These are phyloP conservation scores for Pammene aurita DNA, from an alignment of 2,888 invertebrate genomes.

Conservation along the genomic window DNA sequence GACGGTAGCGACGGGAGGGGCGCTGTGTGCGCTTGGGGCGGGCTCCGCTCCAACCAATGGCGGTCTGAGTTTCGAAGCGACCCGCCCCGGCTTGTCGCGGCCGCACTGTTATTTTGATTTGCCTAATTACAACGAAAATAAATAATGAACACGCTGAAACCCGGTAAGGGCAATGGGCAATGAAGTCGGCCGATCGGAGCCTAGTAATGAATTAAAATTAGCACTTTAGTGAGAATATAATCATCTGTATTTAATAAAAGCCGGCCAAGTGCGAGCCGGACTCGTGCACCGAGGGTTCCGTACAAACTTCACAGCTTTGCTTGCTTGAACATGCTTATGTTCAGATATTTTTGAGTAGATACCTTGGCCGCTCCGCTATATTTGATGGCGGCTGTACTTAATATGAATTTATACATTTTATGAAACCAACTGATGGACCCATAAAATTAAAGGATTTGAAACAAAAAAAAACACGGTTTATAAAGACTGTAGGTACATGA, in stretches of 20 bases:
- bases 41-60: constrained; percentile 61
- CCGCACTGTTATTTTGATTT: constrained; percentile 68
- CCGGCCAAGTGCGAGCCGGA: too few species aligned
- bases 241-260: neutral
- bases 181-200: constrained; percentile 56
- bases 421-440: too few species aligned
- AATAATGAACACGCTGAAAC: constrained; percentile 60
- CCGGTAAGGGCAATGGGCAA: constrained; percentile 48
- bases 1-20: constrained; percentile 54
- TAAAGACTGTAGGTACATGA: too few species aligned
- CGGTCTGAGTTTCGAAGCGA: constrained; percentile 45
- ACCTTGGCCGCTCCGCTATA: too few species aligned
- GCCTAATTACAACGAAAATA: constrained; percentile 77
- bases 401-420: too few species aligned
- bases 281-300: too few species aligned
- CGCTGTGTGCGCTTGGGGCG: constrained; percentile 54
- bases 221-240: constrained; percentile 18
- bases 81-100: constrained; percentile 48
- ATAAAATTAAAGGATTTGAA: too few species aligned
- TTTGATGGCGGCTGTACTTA: too few species aligned
- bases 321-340: too few species aligned
- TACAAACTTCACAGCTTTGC: too few species aligned
- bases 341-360: too few species aligned
- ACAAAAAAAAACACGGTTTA: too few species aligned
- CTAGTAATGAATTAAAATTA: constrained; percentile 34